These are phyloP conservation scores for Cephalophus harveyi DNA, from an alignment of 2,113 vertebrate species.

Conservation along the genomic window DNA sequence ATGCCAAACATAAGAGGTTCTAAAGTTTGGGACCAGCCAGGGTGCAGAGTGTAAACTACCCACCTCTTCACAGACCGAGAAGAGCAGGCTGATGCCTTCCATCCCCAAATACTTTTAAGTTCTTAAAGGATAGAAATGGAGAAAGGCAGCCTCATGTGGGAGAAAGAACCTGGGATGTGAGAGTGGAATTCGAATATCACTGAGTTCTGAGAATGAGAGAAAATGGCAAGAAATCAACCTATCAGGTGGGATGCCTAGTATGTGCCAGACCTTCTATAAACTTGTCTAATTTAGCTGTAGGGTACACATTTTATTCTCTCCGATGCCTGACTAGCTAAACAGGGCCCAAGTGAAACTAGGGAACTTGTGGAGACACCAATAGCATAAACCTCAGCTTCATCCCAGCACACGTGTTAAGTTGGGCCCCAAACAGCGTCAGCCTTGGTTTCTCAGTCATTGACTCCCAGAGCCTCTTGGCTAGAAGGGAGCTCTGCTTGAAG, in stretches of 20 bases:
- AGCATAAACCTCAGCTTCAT: accelerated
- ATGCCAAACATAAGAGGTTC: neutral
- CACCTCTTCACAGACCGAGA: neutral
- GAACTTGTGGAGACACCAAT: neutral
- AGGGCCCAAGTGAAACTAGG: neutral
- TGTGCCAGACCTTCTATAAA: too few relatives aligned
- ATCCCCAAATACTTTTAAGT: neutral
- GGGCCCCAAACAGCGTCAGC: neutral
- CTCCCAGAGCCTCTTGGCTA: neutral
- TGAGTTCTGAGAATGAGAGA: neutral
- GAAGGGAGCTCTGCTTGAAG: accelerated
- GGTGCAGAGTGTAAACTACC: too few relatives aligned
- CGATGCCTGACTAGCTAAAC: neutral
- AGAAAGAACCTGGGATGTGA: neutral
- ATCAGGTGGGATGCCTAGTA: neutral
- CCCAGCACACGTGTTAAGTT: accelerated
- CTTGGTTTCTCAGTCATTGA: too few relatives aligned
- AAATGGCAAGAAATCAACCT: neutral
- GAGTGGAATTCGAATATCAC: neutral
- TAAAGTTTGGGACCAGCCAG: neutral
- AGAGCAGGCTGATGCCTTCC: neutral
- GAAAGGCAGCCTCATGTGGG: accelerated
- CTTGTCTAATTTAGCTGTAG: neutral
- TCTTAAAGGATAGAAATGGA: neutral
- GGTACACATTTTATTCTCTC: neutral